These are phyloP conservation scores for Diorhabda elongata DNA, from an alignment of 1,140 invertebrate genomes.

Conservation along the genomic window DNA sequence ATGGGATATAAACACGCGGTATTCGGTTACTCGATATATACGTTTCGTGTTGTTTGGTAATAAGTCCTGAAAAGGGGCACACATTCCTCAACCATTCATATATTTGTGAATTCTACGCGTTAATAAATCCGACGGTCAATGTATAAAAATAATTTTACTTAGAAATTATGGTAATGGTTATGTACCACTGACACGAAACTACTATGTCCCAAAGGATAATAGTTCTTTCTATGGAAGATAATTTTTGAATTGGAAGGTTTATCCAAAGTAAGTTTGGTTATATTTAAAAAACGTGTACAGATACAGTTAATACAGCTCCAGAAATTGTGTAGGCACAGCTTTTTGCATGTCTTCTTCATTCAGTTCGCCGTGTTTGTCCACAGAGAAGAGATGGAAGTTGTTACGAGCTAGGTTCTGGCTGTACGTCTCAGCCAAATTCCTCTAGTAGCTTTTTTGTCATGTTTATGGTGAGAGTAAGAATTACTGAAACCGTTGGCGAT, in stretches of 20 bases:
- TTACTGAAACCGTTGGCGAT: no score
- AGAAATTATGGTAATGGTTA: constrained; percentile 14
- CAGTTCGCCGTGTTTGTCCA: no score
- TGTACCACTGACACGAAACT: constrained; percentile 4
- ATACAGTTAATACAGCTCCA: no score
- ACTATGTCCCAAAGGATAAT: not conserved
- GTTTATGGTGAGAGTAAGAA: no score
- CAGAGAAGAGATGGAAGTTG: no score
- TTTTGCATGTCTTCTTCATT: no score
- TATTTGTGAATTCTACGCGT: constrained; percentile 9
- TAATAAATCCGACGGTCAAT: constrained; percentile 5
- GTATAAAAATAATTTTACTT: constrained; percentile 9
- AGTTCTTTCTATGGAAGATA: not conserved
- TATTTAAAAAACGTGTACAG: no score
- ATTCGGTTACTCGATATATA: not conserved
- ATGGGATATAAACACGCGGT: not conserved
- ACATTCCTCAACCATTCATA: constrained; percentile 6
- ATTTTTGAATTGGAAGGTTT: not conserved
- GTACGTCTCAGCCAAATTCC: no score
- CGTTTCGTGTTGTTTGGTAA: constrained; percentile 8
- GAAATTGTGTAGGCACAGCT: no score
- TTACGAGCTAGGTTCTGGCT: no score
- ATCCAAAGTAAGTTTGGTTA: no score
- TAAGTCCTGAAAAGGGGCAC: constrained; percentile 7
- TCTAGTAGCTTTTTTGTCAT: no score